Base-by-base conservation (phyloP, 1,140 invertebrate genomes). In the Trachymyrmex cornetzi region DNA sequence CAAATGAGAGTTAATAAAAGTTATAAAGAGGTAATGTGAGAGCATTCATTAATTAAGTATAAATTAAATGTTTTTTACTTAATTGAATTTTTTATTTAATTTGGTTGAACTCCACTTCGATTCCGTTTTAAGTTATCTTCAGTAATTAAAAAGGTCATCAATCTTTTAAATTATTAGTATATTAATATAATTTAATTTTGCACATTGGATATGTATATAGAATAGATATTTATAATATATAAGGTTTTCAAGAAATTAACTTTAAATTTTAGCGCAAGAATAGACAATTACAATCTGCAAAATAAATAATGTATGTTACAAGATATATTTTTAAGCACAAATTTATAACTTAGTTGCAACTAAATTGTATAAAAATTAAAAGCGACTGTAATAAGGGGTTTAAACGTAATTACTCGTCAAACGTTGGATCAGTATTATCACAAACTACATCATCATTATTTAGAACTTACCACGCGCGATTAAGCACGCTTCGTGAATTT, bases 361-460 rank as follows among this genome's bases (percentile, higher is more conserved):
- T 3, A 44, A 61, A 77, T 44, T 63, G 16, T 48, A 63, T 7
- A 59, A 11, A 77, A 44, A 77, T 63, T 77, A 63, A 11, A 63
- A 44, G 38, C 16, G 11, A 44, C 48, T 38, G 38, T 34, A 44
- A 44, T 44, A 38, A 61, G 30, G 12, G 30, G 14, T 75, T 57
- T 75, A 63, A 61, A 77, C 34, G 4, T 48, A 48, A 38, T 66
- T 66, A 34, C 63, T 63, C 34, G 34, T 48, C 34, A 61, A 61
- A 16, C 16, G 22, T 14, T 38, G 38, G 34, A 77, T 61, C 48
- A 77, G 22, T 11, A 77, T 63, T 48, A 77, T 77, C 16, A 38
- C 74, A 27, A 63, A 77, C 34, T 61, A 48, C 74, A 77, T 77
- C 34, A 27, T 59, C 30, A 16, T 77, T 77, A 77, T 59, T 61